Conservation (phyloP, 2,797 vertebrate genomes). For the Linurgus olivaceus region DNA sequence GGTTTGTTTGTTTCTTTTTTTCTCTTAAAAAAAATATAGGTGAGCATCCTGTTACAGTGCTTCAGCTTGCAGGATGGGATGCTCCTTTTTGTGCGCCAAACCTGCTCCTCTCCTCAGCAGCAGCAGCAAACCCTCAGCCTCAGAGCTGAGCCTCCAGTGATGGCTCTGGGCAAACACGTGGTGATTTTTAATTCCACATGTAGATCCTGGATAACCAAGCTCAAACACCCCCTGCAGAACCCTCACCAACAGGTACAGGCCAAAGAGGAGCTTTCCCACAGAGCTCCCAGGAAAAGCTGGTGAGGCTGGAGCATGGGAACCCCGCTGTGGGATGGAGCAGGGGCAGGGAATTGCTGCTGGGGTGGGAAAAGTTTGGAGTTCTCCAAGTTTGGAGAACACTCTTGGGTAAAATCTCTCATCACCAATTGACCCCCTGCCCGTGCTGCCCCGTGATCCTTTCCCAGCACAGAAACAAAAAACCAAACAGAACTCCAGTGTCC, state of each 20-base stretch:
- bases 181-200: accelerated
- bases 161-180: accelerated
- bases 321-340: accelerated
- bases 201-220: accelerated
- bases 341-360: background rate
- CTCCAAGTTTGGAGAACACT: background rate
- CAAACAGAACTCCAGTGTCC: background rate
- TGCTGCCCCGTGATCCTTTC: background rate
- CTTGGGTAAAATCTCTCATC: background rate
- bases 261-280: background rate
- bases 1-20: background rate
- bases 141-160: background rate
- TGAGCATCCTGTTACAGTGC: background rate
- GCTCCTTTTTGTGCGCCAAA: background rate
- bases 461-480: background rate
- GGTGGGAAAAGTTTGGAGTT: background rate
- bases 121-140: background rate
- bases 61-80: background rate
- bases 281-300: background rate
- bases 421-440: background rate
- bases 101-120: background rate
- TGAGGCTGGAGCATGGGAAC: accelerated
- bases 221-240: background rate
- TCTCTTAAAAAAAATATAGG: background rate
- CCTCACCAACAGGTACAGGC: background rate